Percentiles rank a stretch among this genome's conserved stretches.
phyloP scores from a whole-genome alignment of 2,113 vertebrate species.

The Gambusia holbrooki region DNA sequence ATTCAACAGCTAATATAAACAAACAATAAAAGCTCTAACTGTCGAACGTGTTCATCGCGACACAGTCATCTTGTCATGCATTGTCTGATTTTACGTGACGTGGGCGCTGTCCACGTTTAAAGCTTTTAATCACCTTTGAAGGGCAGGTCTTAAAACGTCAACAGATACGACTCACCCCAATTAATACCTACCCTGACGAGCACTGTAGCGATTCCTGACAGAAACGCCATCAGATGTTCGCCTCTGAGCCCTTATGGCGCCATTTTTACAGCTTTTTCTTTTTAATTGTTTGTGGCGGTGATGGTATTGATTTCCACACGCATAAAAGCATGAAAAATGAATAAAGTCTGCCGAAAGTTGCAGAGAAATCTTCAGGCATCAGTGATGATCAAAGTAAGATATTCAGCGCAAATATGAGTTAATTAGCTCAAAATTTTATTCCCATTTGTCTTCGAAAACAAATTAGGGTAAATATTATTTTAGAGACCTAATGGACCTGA shows the following conservation, averaged over 20 bases:
- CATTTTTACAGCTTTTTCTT: not conserved
- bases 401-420: not conserved
- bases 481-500: not conserved
- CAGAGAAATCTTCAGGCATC: not conserved
- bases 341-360: not conserved
- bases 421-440: not conserved
- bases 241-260: not conserved
- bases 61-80: not conserved
- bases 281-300: not conserved
- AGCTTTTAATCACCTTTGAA: not conserved
- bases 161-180: not conserved
- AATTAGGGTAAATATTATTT: not conserved
- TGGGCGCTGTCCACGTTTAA: too few species aligned
- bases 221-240: not conserved
- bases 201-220: not conserved
- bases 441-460: too few species aligned
- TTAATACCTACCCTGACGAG: not conserved
- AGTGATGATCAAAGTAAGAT: not conserved
- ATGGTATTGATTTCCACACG: not conserved
- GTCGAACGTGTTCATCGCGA: not conserved
- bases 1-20: not conserved
- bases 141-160: not conserved
- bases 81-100: not conserved
- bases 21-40: not conserved
- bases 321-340: not conserved